Conservation (phyloP, 2,797 vertebrate genomes). For the Enteromius paludinosus region DNA sequence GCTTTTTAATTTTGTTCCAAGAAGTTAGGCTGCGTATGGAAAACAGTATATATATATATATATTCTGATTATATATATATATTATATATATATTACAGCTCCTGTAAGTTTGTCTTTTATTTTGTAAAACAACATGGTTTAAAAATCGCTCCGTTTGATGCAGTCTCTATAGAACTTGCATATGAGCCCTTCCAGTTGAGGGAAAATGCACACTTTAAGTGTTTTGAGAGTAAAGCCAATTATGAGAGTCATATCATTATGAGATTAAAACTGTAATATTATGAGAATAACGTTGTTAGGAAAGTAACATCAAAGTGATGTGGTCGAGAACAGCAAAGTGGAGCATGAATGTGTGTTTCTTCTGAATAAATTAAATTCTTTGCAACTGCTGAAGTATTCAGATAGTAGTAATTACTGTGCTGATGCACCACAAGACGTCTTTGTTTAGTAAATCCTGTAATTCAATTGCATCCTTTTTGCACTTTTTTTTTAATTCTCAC, state of each 20-base stretch:
- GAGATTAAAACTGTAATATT: conserved; percentile 1
- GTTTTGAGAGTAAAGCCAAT: conserved; percentile 2
- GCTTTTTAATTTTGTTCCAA: neutral
- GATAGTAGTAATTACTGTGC: neutral
- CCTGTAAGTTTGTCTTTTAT: neutral
- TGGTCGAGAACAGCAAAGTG: neutral
- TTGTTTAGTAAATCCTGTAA: neutral
- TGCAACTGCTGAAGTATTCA: conserved; percentile 7
- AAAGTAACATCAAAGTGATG: conserved; percentile 18
- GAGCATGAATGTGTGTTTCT: conserved; percentile 24
- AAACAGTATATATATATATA: neutral
- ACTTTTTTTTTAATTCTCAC: neutral
- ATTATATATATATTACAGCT: neutral
- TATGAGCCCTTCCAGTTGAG: neutral
- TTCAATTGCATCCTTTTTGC: neutral
- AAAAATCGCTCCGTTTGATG: neutral
- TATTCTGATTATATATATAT: too few species aligned
- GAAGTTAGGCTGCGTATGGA: neutral
- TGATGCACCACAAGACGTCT: neutral
- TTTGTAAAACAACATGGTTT: neutral
- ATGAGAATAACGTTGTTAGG: neutral
- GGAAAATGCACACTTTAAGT: neutral
- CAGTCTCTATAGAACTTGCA: neutral
- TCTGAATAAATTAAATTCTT: neutral
- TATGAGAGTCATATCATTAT: neutral